Evolutionary conservation across 2,797 vertebrate species (phyloP), one percentile per base, ranked within the genome.

Genomic region (Pseudochaenichthys georgianus): DNA sequence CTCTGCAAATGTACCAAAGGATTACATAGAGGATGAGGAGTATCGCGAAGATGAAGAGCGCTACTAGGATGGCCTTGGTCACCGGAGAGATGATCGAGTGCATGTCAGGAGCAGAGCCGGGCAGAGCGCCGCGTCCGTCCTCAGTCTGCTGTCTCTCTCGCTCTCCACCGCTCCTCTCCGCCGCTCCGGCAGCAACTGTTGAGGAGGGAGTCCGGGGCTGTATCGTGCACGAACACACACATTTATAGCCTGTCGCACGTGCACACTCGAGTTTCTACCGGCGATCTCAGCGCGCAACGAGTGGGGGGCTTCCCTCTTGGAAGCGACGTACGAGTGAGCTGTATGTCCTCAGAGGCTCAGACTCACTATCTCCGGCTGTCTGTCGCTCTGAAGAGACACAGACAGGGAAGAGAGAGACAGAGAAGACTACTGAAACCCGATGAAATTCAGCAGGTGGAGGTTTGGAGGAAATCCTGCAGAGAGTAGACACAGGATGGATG

Each of bases 1-100:
- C 98, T 78, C 98, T 96, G 95, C 98, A 99, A 89, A 99, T 99
- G 95, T 99, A 99, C 98, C 98, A 99, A 17, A 99, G 95, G 85
- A 99, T 99, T 92, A 99, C 98, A 91, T 99, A 99, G 59, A 99
- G 97, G 91, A 99, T 99, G 86, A 99, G 96, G 70, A 99, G 96
- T 90, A 99, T 99, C 90, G 98, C 98, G 93, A 99, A 97, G 93
- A 99, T 98, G 94, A 99, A 99, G 61, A 99, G 94, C 77, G 96
- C 97, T 82, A 99, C 97, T 71, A 99, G 95, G 87, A 99, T 94
- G 87, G 98, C 98, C 95, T 98, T 99, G 93, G 95, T 98, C 93
- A 99, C 96, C 77, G 98, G 98, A 80, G 98, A 99, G 85, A 99
- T 96, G 91, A 99, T 82, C 91, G 97, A 96, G 96, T 99, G 98